Base-by-base conservation (phyloP, 2,797 vertebrate genomes). In the Microctenopoma stevenorrisi region DNA sequence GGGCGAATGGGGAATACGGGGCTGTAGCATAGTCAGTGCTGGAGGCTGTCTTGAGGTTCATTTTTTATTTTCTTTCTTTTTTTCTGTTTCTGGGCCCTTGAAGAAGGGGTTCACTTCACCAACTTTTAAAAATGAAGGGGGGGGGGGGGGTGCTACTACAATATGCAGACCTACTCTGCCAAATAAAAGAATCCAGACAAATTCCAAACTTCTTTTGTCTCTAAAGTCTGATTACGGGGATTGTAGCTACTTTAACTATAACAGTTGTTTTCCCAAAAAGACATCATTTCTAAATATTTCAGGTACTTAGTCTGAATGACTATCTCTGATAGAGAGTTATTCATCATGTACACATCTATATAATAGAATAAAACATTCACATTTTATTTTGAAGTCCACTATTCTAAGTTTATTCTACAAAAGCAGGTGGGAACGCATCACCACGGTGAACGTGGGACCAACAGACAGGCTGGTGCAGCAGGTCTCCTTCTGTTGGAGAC, bases 1-100 rank as follows among this genome's bases (percentile, higher is more conserved):
- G 59, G 73, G 66, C 71, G 73, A 33, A 66, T 79, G 60, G 80
- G 82, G 84, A 88, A 86, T 85, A 80, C 73, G 69, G 74, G 78
- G 71, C 77, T 86, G 73, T 72, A 76, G 82, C 76, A 81, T 85
- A 79, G 66, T 76, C 80, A 64, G 55, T 50, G 85, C 88, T 88
- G 42, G 71, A 81, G 85, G 86, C 84, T 85, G 74, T 64, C 58
- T 71, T 71, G 64, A 79, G 79, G 69, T 78, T 81, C 70, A 35
- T 46, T 67, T 78, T 61, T 28, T n/a, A 16, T 52, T 33, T 58
- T 74, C 51, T 47, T 25, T 48, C 37, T 22, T 48, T 43, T 43
- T 42, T 44, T 59, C 43, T 74, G 26, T 15, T 42, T 14, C 38
- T 52, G 42, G 64, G 56, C 64, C 72, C 78, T 81, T 64, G 58